Percentiles rank a stretch among this genome's conserved stretches.
phyloP scores from a whole-genome alignment of 2,888 invertebrate genomes.

The Plebejus argus region DNA sequence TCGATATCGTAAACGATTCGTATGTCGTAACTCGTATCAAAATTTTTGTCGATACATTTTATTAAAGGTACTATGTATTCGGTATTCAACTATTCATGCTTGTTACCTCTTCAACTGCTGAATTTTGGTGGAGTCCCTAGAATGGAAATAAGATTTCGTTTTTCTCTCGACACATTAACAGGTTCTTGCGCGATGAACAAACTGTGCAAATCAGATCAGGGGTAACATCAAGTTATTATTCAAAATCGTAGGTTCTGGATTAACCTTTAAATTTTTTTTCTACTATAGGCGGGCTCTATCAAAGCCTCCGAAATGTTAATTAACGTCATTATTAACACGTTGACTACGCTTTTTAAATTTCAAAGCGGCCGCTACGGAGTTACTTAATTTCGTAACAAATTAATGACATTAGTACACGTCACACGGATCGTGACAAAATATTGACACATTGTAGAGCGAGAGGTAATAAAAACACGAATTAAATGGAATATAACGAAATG shows the following conservation, averaged over 20 bases:
- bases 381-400: slow-evolving; percentile 27
- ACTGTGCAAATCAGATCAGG: background rate
- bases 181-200: background rate
- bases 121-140: too few relatives aligned
- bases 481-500: slow-evolving; percentile 59
- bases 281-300: background rate
- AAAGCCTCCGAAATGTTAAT: slow-evolving; percentile 13
- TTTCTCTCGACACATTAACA: too few relatives aligned
- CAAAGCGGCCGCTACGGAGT: slow-evolving; percentile 17
- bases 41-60: too few relatives aligned
- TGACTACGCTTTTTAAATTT: slow-evolving; percentile 16
- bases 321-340: slow-evolving; percentile 20
- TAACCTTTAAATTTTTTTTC: background rate
- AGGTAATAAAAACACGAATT: slow-evolving; percentile 64
- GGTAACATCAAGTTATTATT: background rate
- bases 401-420: slow-evolving; percentile 65
- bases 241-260: background rate
- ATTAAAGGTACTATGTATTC: too few relatives aligned
- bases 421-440: slow-evolving; percentile 76
- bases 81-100: too few relatives aligned
- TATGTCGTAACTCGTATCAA: too few relatives aligned
- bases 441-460: slow-evolving; percentile 61
- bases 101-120: too few relatives aligned
- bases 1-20: too few relatives aligned
- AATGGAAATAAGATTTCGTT: too few relatives aligned